Evolutionary conservation across 2,888 invertebrate genomes (phyloP), one percentile per base, ranked within the genome.

Genomic region (Neocrepidodera transversa): DNA sequence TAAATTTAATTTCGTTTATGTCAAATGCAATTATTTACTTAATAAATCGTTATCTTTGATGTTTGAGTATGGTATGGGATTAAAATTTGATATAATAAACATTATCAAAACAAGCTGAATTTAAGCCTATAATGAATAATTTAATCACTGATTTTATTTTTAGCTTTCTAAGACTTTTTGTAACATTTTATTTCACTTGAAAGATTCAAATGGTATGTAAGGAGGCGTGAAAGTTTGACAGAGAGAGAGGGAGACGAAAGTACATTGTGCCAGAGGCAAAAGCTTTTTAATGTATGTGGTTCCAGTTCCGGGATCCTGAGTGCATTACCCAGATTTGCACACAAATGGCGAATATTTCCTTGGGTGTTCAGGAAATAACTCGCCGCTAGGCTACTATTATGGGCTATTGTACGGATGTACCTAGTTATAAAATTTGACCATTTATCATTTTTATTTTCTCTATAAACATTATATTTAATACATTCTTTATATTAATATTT

Each of bases 231-330:
- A 50, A 36, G 10, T 50, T 50, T n/a, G n/a, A n/a, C n/a, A n/a
- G n/a, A n/a, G 5, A 16, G 14, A 26, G 35, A 36, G 14, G 20
- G 18, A 5, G 20, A 7, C n/a, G 10, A 10, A 18, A 48, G 48
- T 50, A 50, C n/a, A 36, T 36, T 26, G 50, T 50, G 36, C 32
- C 13, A 23, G 35, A 36, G 23, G 36, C 17, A 50, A 52, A 52
- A 52, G 52, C 52, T 52, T 52, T 52, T 52, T 42, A 52, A 52
- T 52, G 52, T 52, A 43, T 20, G 38, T 32, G 40, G 32, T 28
- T 52, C 40, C 40, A 20, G 36, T 40, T 16, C 26, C 40, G 10
- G 36, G 16, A 52, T 52, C 52, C 42, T 43, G 30, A 43, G 42
- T 43, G 14, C 43, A 28, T 36, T 36, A 50, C 36, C 11, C 14